Base-by-base conservation (phyloP, 2,888 invertebrate genomes). In the Lacanobia wlatinum region DNA sequence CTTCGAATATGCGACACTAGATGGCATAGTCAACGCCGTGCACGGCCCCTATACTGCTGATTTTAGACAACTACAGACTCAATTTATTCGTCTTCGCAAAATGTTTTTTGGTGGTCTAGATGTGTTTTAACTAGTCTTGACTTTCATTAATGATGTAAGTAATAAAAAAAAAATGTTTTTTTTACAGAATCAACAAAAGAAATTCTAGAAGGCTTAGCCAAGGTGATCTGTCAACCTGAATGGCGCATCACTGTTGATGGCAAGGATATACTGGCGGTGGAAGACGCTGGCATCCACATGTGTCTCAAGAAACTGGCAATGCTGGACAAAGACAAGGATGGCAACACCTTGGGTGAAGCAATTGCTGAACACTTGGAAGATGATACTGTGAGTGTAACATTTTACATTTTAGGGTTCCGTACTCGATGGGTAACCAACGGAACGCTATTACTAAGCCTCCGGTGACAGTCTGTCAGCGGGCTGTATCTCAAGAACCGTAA, bases 221-320 rank as follows among this genome's bases (percentile, higher is more conserved):
- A 90, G 68, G 93, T 90, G 2, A 94, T 96, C 56, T 94, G 95
- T 85, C 88, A 90, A 10, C 78, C 93, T 0, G 95, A 97, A 52
- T 97, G 97, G 97, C 95, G 89, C n/a, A 92, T 97, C 9, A 93
- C 91, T 55, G 91, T 93, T 23, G 95, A 96, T 34, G 94, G 93
- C 14, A 92, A 93, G 61, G 93, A 96, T 28, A 84, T 94, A 10
- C 84, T 93, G 14, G 97, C 97, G 0, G 96, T 98, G 18, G 98
- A 98, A 92, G 97, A 98, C 87, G 95, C 98, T 0, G 98, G 98
- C 14, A 94, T 98, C 73, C 98, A 98, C 92, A 97, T 97, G 96
- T 97, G 97, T 75, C 91, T 98, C 48, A 98, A 98, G 89, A 98
- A 98, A 92, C 93, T 98, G 18, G 97, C 98, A 18, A 96, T 96